Base-by-base conservation (phyloP, 30 jellyfish, hydroid and myxozoan species). In the Pseudorhiza aurosa region DNA sequence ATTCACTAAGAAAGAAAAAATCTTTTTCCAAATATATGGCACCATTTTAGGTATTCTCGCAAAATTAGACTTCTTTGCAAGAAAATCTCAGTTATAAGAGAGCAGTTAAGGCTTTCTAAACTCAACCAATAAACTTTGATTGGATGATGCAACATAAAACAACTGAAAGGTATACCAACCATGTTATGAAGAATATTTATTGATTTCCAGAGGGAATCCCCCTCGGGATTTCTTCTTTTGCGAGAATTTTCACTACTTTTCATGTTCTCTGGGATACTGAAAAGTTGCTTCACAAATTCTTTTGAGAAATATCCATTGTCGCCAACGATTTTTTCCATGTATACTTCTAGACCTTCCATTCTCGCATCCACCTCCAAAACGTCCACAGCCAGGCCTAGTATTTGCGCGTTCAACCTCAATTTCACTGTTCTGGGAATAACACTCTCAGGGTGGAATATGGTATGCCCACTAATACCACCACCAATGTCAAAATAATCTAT, bases 361-460 rank as follows among this genome's bases (percentile, higher is more conserved):
- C 99, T 82, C 33, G 93, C 95, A 55, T 82, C 70, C 5, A 93
- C 37, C 47, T 82, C 96, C 17, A 93, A 14, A 39, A 88, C 63
- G 71, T 93, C 84, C 65, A 93, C 81, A 6, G 99, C 77, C 51
- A 53, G 82, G 44, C 99, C 99, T 30, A 93, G 60, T 42, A 88
- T 68, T 47, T 86, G 95, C 10, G 90, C 53, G 11, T 83, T 46
- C 22, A 93, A 10, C 8, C 88, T 85, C 31, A 87, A 31, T 2
- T 84, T 69, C 28, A 82, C 39, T 22, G 99, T 57, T 8, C 99
- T 71, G 1, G 99, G 99, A 1, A 93, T 69, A 65, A 76, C 86
- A 58, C 97, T 93, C 44, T 93, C 99, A 0, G 99, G 97, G 56
- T 93, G 99, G 56, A 84, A 93, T 37, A 93, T 75, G 60, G 85